Evolutionary conservation across 2,797 vertebrate species (phyloP).

Genomic region (Argyrosomus regius): DNA sequence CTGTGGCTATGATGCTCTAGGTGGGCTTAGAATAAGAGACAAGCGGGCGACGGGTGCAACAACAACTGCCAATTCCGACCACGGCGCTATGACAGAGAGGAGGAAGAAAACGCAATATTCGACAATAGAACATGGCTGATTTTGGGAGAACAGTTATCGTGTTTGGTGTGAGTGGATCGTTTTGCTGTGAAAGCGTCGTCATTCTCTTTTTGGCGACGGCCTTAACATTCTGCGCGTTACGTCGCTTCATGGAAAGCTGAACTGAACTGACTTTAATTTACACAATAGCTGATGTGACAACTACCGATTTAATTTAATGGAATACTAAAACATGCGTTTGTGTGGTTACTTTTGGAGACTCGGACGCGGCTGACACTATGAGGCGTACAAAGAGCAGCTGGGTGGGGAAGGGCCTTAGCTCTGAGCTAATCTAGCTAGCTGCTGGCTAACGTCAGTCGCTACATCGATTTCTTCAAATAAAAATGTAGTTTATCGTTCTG

Average conservation of each 20-base stretch:
- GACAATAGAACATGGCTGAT: not conserved
- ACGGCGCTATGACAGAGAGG: not conserved
- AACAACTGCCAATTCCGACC: slow-evolving; percentile 46
- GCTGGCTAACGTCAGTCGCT: slow-evolving; percentile 18
- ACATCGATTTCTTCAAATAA: not conserved
- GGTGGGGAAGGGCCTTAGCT: slow-evolving; percentile 54
- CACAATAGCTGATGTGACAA: rapidly evolving
- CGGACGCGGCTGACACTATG: not conserved
- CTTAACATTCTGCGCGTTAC: slow-evolving; percentile 37
- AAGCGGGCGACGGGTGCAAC: slow-evolving; percentile 70
- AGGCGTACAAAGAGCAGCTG: not conserved
- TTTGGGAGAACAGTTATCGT: not conserved
- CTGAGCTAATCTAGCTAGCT: slow-evolving; percentile 7
- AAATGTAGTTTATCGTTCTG: not conserved
- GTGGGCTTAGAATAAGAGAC: slow-evolving; percentile 77
- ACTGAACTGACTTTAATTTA: not conserved
- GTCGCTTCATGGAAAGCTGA: slow-evolving; percentile 2
- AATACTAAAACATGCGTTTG: rapidly evolving
- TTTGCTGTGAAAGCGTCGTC: slow-evolving; percentile 59
- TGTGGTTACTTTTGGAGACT: not conserved
- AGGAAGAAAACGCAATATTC: not conserved
- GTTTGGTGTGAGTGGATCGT: slow-evolving; percentile 6
- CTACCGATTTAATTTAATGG: not conserved
- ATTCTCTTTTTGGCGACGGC: slow-evolving; percentile 44
- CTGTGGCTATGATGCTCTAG: slow-evolving; percentile 76